Conservation (phyloP, 2,888 invertebrate species). For the Euphydryas editha region DNA sequence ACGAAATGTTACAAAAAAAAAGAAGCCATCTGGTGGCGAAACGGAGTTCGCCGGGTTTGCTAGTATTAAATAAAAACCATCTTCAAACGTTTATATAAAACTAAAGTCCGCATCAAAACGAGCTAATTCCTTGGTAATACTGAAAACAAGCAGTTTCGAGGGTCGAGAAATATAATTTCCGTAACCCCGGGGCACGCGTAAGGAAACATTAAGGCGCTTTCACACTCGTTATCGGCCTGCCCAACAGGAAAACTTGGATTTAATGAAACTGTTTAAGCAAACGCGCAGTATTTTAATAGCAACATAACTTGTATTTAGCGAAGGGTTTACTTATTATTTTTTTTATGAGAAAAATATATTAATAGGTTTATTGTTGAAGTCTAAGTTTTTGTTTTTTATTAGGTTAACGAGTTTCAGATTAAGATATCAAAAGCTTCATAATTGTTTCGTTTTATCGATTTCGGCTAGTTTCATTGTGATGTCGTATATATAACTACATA, state of each 20-base stretch:
- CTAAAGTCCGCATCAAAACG: slow-evolving; percentile 26
- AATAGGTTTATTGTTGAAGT: no score
- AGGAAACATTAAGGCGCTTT: slow-evolving; percentile 60
- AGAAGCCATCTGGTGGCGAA: no score
- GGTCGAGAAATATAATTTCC: slow-evolving; percentile 61
- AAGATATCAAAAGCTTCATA: no score
- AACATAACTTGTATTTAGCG: slow-evolving; percentile 10
- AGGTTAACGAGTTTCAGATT: neutral
- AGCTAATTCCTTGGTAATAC: slow-evolving; percentile 57
- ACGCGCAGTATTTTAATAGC: slow-evolving; percentile 27
- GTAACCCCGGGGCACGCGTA: slow-evolving; percentile 46
- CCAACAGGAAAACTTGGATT: slow-evolving; percentile 47
- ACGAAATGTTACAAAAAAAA: no score
- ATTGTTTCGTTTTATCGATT: no score
- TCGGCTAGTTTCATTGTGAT: no score
- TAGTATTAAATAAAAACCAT: neutral
- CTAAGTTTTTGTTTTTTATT: no score
- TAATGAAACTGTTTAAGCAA: slow-evolving; percentile 38
- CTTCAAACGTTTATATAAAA: neutral
- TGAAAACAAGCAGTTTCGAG: slow-evolving; percentile 58
- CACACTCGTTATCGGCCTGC: slow-evolving; percentile 53
- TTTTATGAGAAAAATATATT: neutral
- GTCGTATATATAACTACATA: no score
- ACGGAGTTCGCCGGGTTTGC: no score
- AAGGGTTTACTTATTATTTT: slow-evolving; percentile 13